Evolutionary conservation across 1,140 invertebrate species (phyloP).

Genomic region (Pseudomyrmex dendroicus): DNA sequence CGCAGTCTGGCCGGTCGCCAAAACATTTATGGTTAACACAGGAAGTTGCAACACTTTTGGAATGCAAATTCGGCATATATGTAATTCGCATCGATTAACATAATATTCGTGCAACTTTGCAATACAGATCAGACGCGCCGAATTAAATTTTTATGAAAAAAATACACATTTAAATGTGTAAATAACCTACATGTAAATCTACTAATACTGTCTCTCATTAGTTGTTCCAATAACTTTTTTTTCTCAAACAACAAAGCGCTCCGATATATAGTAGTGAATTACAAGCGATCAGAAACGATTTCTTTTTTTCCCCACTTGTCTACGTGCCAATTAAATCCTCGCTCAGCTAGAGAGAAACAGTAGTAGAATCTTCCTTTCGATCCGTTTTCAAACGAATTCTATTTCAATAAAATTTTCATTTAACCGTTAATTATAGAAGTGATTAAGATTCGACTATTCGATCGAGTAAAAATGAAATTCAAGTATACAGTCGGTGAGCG

Average conservation of each 20-base stretch:
- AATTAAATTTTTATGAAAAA: background rate
- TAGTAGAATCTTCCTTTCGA: constrained; percentile 9
- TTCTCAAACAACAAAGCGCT: background rate
- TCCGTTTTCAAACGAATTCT: constrained; percentile 22
- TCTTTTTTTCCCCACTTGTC: background rate
- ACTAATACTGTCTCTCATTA: background rate
- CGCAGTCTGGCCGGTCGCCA: constrained; percentile 75
- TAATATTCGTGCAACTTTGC: background rate
- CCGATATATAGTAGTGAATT: constrained; percentile 4
- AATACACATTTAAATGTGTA: background rate
- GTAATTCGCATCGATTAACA: constrained; percentile 14
- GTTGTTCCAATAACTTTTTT: background rate
- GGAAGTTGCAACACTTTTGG: constrained; percentile 59
- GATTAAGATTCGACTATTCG: background rate
- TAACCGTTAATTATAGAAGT: constrained; percentile 17
- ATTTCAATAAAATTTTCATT: constrained; percentile 30
- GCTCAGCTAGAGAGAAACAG: background rate
- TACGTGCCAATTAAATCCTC: background rate
- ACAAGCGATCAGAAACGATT: constrained; percentile 13
- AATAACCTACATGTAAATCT: too few relatives aligned
- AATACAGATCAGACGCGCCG: too few relatives aligned
- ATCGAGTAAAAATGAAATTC: background rate
- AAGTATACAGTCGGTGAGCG: background rate
- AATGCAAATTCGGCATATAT: constrained; percentile 20
- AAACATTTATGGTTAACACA: constrained; percentile 70